These are phyloP conservation scores for Calephelis perditalis DNA, from an alignment of 2,888 invertebrate genomes.

Conservation along the genomic window DNA sequence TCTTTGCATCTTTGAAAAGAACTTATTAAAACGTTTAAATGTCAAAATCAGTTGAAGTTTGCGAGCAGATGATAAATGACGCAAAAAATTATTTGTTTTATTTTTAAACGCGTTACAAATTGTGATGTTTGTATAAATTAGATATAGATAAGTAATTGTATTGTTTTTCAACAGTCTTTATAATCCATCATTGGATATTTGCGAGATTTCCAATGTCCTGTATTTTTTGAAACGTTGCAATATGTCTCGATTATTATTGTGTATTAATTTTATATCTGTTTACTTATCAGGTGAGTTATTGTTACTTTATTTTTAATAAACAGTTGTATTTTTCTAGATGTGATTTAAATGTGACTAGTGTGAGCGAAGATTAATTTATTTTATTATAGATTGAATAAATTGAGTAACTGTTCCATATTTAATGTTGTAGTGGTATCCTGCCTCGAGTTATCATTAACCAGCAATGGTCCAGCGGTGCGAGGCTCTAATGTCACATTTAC, in stretches of 20 bases:
- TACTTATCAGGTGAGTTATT: constrained; percentile 6
- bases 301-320: background rate
- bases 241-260: constrained; percentile 5
- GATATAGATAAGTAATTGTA: background rate
- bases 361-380: constrained; percentile 24
- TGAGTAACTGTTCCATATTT: constrained; percentile 19
- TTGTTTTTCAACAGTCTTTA: too few species aligned
- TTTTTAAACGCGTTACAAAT: background rate
- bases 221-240: constrained; percentile 1
- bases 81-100: background rate
- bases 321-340: background rate
- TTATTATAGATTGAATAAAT: constrained; percentile 33
- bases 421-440: constrained; percentile 43
- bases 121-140: background rate
- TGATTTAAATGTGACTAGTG: background rate
- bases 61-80: constrained; percentile 2
- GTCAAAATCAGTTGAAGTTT: constrained; percentile 4
- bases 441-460: constrained; percentile 68
- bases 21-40: background rate
- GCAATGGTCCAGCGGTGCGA: constrained; percentile 83
- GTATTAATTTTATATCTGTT: constrained; percentile 8
- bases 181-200: too few species aligned
- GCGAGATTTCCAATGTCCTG: background rate
- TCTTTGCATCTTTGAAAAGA: too few species aligned
- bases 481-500: constrained; percentile 85